Evolutionary conservation across 2,797 vertebrate genomes (phyloP).

Genomic region (Zalophus californianus): DNA sequence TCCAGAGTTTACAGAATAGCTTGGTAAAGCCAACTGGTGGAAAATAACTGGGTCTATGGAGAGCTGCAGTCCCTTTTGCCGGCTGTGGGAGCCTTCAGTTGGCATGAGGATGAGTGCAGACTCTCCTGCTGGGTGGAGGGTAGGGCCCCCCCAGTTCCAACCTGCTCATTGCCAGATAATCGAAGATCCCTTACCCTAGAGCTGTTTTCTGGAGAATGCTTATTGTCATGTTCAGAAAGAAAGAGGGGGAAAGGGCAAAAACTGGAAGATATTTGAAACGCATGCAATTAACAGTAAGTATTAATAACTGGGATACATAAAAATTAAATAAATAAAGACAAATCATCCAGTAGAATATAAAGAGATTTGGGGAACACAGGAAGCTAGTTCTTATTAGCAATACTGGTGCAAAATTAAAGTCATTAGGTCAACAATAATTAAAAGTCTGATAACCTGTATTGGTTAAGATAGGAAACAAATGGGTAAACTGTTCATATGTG

Average conservation of each 20-base stretch:
- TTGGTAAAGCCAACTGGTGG: neutral
- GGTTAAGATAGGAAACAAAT: neutral
- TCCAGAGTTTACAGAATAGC: neutral
- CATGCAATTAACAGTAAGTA: neutral
- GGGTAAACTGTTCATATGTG: neutral
- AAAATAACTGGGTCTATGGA: neutral
- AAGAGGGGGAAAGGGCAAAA: neutral
- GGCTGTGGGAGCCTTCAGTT: neutral
- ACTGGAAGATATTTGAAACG: neutral
- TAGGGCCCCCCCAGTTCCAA: fast-evolving
- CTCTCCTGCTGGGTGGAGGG: too few relatives aligned
- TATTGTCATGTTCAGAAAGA: neutral
- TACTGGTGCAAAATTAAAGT: neutral
- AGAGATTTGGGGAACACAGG: neutral
- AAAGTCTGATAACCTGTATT: neutral
- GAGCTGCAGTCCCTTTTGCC: neutral
- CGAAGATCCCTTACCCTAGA: neutral
- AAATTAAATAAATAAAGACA: neutral
- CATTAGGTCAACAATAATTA: neutral
- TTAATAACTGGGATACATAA: neutral
- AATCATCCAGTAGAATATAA: neutral
- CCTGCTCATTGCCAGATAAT: neutral
- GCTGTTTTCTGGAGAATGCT: neutral
- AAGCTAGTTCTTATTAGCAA: neutral
- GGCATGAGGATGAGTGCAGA: fast-evolving